phyloP scores from a whole-genome alignment of 1,140 invertebrate genomes.

The Musca vetustissima region DNA sequence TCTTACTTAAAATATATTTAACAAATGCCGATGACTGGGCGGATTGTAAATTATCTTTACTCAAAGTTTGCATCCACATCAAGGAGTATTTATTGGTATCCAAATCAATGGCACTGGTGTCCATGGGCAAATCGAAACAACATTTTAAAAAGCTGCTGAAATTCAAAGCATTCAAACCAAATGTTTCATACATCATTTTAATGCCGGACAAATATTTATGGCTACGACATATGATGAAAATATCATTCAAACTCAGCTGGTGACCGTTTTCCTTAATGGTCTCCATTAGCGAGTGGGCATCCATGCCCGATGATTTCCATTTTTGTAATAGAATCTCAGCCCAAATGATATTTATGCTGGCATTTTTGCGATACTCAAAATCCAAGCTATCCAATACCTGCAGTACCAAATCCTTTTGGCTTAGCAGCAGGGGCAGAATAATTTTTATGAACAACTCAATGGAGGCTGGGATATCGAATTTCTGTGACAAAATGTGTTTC shows the following conservation, averaged over 20 bases:
- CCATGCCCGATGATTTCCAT: not conserved
- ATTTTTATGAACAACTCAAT: not conserved
- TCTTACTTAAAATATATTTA: not conserved
- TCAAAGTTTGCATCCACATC: not conserved
- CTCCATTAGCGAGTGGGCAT: not conserved
- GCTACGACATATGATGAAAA: not conserved
- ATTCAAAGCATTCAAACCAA: not conserved
- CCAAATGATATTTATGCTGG: not conserved
- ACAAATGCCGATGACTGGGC: not conserved
- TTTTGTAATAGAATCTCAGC: not conserved
- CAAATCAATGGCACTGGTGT: not conserved
- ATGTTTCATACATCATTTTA: conserved; percentile 3
- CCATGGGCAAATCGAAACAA: not conserved
- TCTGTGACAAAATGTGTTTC: not conserved
- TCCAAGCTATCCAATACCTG: not conserved
- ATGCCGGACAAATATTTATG: conserved; percentile 1
- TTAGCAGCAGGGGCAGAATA: not conserved
- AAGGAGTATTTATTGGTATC: not conserved
- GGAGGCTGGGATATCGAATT: not conserved
- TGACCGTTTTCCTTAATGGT: not conserved
- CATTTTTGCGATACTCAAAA: not conserved
- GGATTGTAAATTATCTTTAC: not conserved
- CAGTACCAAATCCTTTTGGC: not conserved
- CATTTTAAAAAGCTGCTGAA: not conserved
- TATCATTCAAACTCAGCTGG: not conserved